These are phyloP conservation scores for Cloeon dipterum DNA, from an alignment of 2,888 invertebrate species.

Conservation along the genomic window DNA sequence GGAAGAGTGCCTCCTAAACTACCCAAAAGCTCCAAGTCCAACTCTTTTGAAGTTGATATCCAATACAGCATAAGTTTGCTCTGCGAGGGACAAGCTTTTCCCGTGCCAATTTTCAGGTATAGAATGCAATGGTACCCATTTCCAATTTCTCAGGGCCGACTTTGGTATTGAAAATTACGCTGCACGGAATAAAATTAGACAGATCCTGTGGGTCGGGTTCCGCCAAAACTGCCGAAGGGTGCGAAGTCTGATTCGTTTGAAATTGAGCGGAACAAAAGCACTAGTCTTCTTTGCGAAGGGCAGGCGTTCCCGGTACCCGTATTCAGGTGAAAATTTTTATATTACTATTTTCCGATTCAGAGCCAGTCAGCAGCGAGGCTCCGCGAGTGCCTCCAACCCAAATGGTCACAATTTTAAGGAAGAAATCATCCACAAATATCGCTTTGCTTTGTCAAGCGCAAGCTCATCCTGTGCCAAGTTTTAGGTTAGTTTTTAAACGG, in stretches of 20 bases:
- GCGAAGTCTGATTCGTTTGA: slow-evolving; percentile 10
- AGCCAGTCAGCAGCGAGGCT: slow-evolving; percentile 11
- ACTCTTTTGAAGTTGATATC: slow-evolving; percentile 7
- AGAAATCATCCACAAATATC: slow-evolving; percentile 9
- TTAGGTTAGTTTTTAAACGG: slow-evolving; percentile 17
- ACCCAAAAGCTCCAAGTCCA: slow-evolving; percentile 14
- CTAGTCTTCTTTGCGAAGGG: slow-evolving; percentile 44
- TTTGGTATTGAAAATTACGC: not conserved
- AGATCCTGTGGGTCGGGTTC: slow-evolving; percentile 17
- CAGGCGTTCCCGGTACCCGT: slow-evolving; percentile 40
- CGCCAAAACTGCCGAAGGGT: slow-evolving; percentile 18
- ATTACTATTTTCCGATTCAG: slow-evolving; percentile 6
- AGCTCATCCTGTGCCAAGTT: slow-evolving; percentile 37
- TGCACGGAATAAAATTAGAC: too few species aligned
- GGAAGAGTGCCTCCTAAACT: slow-evolving; percentile 18
- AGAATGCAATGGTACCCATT: too few species aligned
- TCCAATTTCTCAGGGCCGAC: too few species aligned
- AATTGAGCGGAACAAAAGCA: slow-evolving; percentile 5
- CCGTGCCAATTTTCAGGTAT: too few species aligned
- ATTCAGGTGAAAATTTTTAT: slow-evolving; percentile 21
- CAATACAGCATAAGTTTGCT: slow-evolving; percentile 29
- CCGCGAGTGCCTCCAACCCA: slow-evolving; percentile 11
- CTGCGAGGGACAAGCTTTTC: slow-evolving; percentile 47
- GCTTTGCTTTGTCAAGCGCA: slow-evolving; percentile 41
- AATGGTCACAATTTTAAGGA: slow-evolving; percentile 6